These are phyloP conservation scores for Ptyas mucosa DNA, from an alignment of 2,113 vertebrate species.

Conservation along the genomic window DNA sequence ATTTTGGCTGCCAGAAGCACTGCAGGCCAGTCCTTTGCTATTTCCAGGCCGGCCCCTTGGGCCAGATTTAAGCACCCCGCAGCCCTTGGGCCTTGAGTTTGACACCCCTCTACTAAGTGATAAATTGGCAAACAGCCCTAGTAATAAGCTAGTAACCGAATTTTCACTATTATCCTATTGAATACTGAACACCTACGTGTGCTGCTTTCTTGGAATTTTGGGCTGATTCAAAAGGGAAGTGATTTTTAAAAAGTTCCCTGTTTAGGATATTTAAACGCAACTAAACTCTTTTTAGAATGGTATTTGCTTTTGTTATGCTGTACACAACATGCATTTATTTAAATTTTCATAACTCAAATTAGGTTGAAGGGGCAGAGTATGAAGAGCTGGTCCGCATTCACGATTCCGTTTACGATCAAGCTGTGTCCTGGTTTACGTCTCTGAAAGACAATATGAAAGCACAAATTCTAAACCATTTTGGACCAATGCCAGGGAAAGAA, in stretches of 20 bases:
- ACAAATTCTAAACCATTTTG: constrained; percentile 91
- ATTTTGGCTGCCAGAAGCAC: no score
- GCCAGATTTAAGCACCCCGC: no score
- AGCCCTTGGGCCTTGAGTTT: no score
- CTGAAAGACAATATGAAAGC: constrained; percentile 89
- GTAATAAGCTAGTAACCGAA: not conserved
- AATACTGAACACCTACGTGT: not conserved
- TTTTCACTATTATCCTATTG: not conserved
- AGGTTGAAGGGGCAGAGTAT: constrained; percentile 84
- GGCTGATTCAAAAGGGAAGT: not conserved
- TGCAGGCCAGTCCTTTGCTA: no score
- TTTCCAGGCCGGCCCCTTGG: no score
- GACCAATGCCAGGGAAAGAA: constrained; percentile 84
- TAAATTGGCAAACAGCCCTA: not conserved
- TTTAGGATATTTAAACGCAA: not conserved
- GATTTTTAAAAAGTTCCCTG: not conserved
- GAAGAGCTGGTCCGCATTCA: constrained; percentile 82
- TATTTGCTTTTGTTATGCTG: not conserved
- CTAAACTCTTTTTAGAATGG: not conserved
- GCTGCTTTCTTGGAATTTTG: not conserved
- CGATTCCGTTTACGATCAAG: constrained; percentile 86
- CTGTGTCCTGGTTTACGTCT: constrained; percentile 87
- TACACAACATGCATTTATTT: constrained; percentile 34
- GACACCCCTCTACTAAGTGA: not conserved
- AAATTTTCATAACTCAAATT: constrained; percentile 30